phyloP scores from a whole-genome alignment of 2,797 vertebrate genomes.

The Scomberomorus guttatus region DNA sequence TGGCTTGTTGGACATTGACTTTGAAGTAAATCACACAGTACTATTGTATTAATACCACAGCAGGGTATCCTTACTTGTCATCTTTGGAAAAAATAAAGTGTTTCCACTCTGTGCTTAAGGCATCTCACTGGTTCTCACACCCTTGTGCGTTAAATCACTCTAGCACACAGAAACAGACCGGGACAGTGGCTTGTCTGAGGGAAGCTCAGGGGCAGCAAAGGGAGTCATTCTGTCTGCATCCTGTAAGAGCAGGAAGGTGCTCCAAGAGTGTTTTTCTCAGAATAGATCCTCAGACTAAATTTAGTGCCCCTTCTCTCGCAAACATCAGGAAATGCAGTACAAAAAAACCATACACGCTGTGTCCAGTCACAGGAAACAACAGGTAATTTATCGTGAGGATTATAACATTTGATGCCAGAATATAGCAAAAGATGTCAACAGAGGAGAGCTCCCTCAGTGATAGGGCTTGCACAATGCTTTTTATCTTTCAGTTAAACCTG shows the following conservation, averaged over 20 bases:
- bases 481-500: background rate
- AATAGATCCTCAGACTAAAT: slow-evolving; percentile 85
- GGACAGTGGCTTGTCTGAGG: slow-evolving; percentile 65
- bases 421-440: background rate
- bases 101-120: slow-evolving; percentile 32
- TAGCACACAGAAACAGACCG: slow-evolving; percentile 57
- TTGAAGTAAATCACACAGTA: slow-evolving; percentile 13
- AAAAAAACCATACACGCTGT: slow-evolving; percentile 53
- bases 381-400: slow-evolving; percentile 46
- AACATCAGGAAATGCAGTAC: slow-evolving; percentile 81
- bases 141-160: slow-evolving; percentile 50
- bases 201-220: slow-evolving; percentile 63
- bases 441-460: background rate
- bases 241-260: slow-evolving; percentile 86
- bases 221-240: slow-evolving; percentile 91
- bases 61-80: slow-evolving; percentile 16
- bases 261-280: slow-evolving; percentile 79
- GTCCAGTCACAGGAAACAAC: slow-evolving; percentile 61
- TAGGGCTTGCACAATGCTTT: background rate
- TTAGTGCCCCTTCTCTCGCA: slow-evolving; percentile 84
- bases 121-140: slow-evolving; percentile 70
- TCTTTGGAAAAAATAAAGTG: slow-evolving; percentile 19
- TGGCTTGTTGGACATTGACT: slow-evolving; percentile 4
- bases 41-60: slow-evolving; percentile 33
- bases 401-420: slow-evolving; percentile 18